Evolutionary conservation across 1,140 invertebrate genomes (phyloP), one percentile per base, ranked within the genome.

Genomic region (Dendrolimus punctatus): DNA sequence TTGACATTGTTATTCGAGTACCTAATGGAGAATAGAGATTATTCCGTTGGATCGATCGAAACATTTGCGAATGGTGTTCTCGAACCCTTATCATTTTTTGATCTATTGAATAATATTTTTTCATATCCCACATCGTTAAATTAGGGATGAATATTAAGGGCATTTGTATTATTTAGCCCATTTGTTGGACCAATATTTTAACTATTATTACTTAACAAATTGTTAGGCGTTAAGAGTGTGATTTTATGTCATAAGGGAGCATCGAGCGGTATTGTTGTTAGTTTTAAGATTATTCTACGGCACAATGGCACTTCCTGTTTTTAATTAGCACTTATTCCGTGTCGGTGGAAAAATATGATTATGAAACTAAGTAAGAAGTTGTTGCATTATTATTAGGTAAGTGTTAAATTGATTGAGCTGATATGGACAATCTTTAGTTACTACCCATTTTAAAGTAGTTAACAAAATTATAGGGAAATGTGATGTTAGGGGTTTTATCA

Each of bases 121-220:
- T 83, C 83, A 86, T 85, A 80, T 86, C 83, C 83, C 83, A 73
- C 71, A 71, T 83, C 80, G 80, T 86, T 85, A 80, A 81, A 86
- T 86, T 82, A 82, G 83, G 83, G 83, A 85, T 84, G 81, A 83
- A 83, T 83, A 84, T 86, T 86, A 77, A 80, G 83, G 83, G 83
- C 81, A 80, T 85, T 83, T 83, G 83, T 86, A 86, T 85, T 85
- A 87, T 87, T 85, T 84, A 85, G 81, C 81, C 84, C 84, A 85
- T 87, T 85, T 87, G 84, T 87, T 87, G 84, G 84, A 87, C 84
- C 84, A 87, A 85, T 87, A 85, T 87, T 87, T 87, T 87, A 87
- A 86, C 79, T 84, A 84, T 87, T 85, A 84, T 85, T 82, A 85
- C 81, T 84, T 87, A 83, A 84, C 60, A 84, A 85, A 86, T 86